Evolutionary conservation across 2,888 invertebrate species (phyloP).

Genomic region (Alsophila aescularia): DNA sequence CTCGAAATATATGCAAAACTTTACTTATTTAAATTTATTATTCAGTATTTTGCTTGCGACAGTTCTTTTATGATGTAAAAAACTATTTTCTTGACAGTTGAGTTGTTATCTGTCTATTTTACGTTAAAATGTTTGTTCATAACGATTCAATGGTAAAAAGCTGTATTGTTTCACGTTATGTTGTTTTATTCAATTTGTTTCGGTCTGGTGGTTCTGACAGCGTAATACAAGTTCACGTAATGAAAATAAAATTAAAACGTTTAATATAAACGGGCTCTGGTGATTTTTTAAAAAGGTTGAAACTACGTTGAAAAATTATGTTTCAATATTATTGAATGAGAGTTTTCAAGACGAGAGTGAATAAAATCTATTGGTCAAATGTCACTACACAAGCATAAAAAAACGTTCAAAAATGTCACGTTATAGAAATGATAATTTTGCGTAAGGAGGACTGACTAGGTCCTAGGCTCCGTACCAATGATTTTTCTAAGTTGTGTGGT

Average conservation of each 20-base stretch:
- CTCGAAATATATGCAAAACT: constrained; percentile 14
- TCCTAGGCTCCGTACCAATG: no score
- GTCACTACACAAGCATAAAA: no score
- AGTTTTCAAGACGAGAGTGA: no score
- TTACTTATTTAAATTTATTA: constrained; percentile 14
- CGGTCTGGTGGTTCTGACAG: constrained; percentile 15
- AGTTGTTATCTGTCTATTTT: not conserved
- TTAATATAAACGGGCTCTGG: not conserved
- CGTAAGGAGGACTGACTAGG: no score
- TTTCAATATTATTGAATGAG: no score
- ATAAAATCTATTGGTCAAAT: no score
- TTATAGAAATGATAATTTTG: no score
- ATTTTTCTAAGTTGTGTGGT: no score
- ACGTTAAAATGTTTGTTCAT: not conserved
- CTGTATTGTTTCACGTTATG: constrained; percentile 7
- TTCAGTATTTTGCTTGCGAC: not conserved
- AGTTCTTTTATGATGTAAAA: not conserved
- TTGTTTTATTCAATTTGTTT: constrained; percentile 11
- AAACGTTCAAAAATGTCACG: no score
- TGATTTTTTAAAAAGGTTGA: not conserved
- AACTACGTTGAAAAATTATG: no score
- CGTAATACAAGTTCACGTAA: not conserved
- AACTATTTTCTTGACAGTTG: not conserved
- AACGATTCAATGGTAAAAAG: constrained; percentile 4
- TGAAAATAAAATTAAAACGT: not conserved